Evolutionary conservation across 2,113 vertebrate genomes (phyloP).

Genomic region (Mesoclemmys tuberculata): DNA sequence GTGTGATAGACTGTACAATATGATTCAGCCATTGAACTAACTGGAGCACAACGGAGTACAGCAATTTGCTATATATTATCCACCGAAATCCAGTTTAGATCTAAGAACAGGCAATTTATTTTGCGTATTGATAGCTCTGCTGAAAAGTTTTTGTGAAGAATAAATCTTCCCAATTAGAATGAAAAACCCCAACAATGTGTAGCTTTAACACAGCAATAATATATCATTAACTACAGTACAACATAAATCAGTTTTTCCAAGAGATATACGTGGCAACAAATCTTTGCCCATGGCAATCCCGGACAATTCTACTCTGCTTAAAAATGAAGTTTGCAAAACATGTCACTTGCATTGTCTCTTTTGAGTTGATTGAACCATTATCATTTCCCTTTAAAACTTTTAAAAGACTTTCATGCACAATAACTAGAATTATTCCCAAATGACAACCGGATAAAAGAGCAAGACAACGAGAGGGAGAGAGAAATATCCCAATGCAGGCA

Average conservation of each 20-base stretch:
- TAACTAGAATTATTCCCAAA: not conserved
- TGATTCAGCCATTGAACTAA: slow-evolving; percentile 14
- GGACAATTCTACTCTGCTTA: not conserved
- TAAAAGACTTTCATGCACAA: not conserved
- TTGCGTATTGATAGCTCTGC: not conserved
- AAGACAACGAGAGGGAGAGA: not conserved
- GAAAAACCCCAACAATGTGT: not conserved
- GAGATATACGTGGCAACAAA: not conserved
- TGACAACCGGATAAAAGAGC: not conserved
- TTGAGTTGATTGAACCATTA: not conserved
- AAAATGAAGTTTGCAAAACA: not conserved
- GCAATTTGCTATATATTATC: not conserved
- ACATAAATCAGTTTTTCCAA: not conserved
- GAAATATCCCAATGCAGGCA: not conserved
- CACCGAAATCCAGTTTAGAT: not conserved
- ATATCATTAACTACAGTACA: not conserved
- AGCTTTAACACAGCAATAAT: not conserved
- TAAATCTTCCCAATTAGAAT: not conserved
- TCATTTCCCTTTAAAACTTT: slow-evolving; percentile 11
- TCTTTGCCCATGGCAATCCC: not conserved
- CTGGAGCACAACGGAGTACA: slow-evolving; percentile 17
- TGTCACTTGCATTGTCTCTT: not conserved
- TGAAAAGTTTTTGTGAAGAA: slow-evolving; percentile 31
- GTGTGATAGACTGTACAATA: slow-evolving; percentile 25
- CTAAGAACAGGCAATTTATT: slow-evolving; percentile 32